Conservation (phyloP, 2,113 vertebrate species). For the Onychorhynchus coronatus region DNA sequence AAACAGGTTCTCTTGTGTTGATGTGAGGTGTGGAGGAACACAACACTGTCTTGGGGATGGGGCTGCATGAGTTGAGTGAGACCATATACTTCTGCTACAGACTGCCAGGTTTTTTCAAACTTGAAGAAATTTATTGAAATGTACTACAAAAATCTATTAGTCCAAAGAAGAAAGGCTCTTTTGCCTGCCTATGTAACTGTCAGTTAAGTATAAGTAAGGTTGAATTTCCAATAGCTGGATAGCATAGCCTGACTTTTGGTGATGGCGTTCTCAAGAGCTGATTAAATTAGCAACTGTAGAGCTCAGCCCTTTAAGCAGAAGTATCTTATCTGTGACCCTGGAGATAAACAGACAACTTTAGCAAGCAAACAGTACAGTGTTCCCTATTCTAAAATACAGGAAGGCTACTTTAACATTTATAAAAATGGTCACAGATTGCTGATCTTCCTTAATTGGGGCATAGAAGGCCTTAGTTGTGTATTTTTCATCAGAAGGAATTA, state of each 20-base stretch:
- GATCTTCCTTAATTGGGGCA: background rate
- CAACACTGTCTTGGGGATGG: background rate
- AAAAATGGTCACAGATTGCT: accelerated
- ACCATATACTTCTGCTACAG: background rate
- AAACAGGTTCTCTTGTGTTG: background rate
- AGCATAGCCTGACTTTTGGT: background rate
- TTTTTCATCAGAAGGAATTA: background rate
- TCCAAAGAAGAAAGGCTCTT: background rate
- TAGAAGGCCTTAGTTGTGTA: background rate
- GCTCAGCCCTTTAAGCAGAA: background rate
- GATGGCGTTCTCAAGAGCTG: background rate
- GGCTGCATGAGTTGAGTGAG: background rate
- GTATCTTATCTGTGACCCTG: background rate
- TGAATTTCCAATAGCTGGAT: background rate
- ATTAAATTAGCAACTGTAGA: background rate
- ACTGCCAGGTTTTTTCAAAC: background rate
- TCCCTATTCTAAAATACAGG: background rate
- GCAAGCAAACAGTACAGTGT: background rate
- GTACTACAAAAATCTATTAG: background rate
- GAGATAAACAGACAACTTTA: background rate
- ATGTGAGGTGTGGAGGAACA: background rate
- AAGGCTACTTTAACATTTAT: background rate
- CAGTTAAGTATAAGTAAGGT: background rate
- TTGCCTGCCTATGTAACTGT: background rate
- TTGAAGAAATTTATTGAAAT: background rate